Conservation (phyloP, 2,113 vertebrate genomes). For the Aegithalos caudatus region DNA sequence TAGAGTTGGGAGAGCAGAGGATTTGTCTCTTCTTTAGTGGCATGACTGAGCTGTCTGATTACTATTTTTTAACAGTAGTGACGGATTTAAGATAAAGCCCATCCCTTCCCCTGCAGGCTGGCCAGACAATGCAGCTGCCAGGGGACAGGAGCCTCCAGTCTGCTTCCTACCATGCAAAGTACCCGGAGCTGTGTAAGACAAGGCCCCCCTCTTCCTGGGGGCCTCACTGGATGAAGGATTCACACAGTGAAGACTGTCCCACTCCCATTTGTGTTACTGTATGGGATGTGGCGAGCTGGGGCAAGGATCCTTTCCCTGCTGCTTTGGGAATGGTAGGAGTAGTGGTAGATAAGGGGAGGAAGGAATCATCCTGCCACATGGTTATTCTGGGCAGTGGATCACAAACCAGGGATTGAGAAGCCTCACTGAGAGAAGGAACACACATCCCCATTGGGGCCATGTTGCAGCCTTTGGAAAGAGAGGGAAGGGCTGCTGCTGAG, state of each 20-base stretch:
- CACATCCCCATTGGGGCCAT: rapidly evolving
- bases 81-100: not conserved
- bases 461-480: not conserved
- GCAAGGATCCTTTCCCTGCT: not conserved
- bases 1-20: not conserved
- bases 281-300: not conserved
- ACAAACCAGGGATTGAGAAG: not conserved
- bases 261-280: rapidly evolving
- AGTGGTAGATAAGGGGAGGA: not conserved
- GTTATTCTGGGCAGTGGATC: not conserved
- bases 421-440: rapidly evolving
- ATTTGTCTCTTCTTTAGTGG: not conserved
- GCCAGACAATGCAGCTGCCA: not conserved
- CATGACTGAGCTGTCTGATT: not conserved
- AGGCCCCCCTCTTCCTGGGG: not conserved
- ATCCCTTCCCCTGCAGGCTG: rapidly evolving
- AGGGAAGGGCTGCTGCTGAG: not conserved
- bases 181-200: not conserved
- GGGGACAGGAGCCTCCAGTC: not conserved
- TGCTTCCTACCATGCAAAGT: not conserved
- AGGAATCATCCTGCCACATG: not conserved
- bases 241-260: not conserved
- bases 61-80: not conserved
- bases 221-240: not conserved
- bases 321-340: not conserved